Percentiles rank a stretch among this genome's conserved stretches.
phyloP scores from a whole-genome alignment of 2,888 invertebrate genomes.

The Auanema sp. region DNA sequence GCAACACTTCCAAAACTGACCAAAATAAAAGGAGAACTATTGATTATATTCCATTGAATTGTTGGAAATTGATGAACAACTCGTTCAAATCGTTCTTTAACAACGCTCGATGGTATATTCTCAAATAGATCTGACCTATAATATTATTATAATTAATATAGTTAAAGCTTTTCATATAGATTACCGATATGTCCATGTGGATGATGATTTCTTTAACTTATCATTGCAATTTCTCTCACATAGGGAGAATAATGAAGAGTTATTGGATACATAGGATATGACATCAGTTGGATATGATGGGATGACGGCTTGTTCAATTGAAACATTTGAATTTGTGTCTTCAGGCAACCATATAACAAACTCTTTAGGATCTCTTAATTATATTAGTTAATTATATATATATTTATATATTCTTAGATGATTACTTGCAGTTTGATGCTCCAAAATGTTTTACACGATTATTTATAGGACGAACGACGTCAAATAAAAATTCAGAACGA shows the following conservation, averaged over 20 bases:
- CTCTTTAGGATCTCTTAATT: constrained; percentile 14
- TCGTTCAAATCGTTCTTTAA: constrained; percentile 2
- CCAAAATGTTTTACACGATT: constrained; percentile 59
- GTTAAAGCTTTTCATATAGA: neutral
- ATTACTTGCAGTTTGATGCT: constrained; percentile 44
- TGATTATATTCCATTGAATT: constrained; percentile 46
- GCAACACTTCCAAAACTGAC: constrained; percentile 59
- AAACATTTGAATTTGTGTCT: neutral
- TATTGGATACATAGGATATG: neutral
- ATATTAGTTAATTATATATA: neutral
- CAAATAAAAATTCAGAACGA: constrained; percentile 53
- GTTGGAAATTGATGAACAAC: constrained; percentile 30
- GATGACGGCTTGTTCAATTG: neutral
- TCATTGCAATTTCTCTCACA: constrained; percentile 8
- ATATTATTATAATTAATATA: neutral
- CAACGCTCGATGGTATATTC: constrained; percentile 6
- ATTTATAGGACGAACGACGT: constrained; percentile 51
- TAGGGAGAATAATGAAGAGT: neutral
- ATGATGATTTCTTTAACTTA: neutral
- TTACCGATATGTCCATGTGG: constrained; percentile 4
- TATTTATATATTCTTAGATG: neutral
- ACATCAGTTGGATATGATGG: neutral
- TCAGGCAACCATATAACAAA: constrained; percentile 15
- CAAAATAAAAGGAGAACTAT: constrained; percentile 41
- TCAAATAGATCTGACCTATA: constrained; percentile 5